phyloP scores from a whole-genome alignment of 2,888 invertebrate genomes.

The Aleiodes alternator region DNA sequence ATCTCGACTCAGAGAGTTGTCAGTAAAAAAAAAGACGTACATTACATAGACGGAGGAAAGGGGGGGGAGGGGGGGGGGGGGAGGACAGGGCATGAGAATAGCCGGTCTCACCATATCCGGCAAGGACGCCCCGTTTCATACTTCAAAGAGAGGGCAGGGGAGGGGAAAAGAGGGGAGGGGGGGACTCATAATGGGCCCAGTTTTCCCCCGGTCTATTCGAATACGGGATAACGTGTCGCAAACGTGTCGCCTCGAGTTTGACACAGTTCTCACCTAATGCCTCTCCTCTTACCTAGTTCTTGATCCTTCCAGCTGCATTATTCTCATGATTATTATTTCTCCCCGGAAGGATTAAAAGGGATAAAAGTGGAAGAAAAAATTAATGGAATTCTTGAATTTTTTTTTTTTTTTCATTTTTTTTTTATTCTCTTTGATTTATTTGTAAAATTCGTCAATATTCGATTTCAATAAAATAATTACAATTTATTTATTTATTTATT shows the following conservation, averaged over 20 bases:
- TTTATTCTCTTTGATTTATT: conserved; percentile 48
- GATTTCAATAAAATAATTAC: conserved; percentile 3
- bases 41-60: not conserved
- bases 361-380: not conserved
- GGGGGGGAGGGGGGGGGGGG: not conserved
- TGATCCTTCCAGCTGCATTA: not conserved
- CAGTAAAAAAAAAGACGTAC: not conserved
- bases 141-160: conserved; percentile 47
- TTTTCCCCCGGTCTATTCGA: conserved; percentile 30
- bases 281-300: conserved; percentile 20
- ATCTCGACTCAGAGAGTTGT: not conserved
- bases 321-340: not conserved
- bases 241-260: conserved; percentile 38
- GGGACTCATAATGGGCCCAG: conserved; percentile 62
- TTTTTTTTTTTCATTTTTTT: too few species aligned
- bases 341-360: not conserved
- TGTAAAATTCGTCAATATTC: conserved; percentile 64
- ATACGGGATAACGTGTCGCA: conserved; percentile 33
- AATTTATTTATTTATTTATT: not conserved
- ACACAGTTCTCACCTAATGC: conserved; percentile 43
- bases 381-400: too few species aligned
- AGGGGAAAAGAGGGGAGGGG: conserved; percentile 33
- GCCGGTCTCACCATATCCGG: conserved; percentile 68
- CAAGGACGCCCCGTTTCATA: conserved; percentile 65
- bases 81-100: conserved; percentile 48